phyloP scores from a whole-genome alignment of 2,797 vertebrate genomes.

The Megaceryle alcyon region DNA sequence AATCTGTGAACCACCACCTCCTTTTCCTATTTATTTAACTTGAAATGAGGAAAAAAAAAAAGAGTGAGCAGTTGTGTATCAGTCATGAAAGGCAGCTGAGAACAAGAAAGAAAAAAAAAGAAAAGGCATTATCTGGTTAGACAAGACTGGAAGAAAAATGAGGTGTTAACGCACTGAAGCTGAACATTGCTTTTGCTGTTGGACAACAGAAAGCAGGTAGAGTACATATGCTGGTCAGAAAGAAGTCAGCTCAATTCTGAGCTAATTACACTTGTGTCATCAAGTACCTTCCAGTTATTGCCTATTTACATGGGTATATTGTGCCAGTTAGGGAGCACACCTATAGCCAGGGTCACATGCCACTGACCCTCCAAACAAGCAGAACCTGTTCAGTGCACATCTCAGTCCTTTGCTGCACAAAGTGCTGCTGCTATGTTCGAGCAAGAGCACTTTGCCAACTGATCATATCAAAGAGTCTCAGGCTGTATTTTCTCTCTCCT shows the following conservation, averaged over 20 bases:
- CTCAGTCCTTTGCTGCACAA: background rate
- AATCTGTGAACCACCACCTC: background rate
- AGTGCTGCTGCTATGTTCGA: too few species aligned
- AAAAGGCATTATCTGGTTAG: background rate
- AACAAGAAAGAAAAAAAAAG: background rate
- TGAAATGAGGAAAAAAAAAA: background rate
- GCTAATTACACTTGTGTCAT: background rate
- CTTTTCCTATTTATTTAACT: background rate
- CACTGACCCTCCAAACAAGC: too few species aligned
- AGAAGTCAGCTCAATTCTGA: background rate
- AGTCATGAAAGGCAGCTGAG: background rate
- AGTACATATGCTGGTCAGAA: accelerated
- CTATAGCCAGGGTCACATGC: background rate
- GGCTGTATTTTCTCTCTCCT: background rate
- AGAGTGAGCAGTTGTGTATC: background rate
- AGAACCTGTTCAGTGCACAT: too few species aligned
- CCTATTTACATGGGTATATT: accelerated
- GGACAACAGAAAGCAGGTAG: background rate
- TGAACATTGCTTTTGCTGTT: background rate
- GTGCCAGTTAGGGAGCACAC: background rate
- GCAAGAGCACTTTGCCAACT: background rate
- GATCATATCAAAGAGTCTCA: accelerated
- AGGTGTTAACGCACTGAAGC: background rate
- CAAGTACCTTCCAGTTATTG: background rate
- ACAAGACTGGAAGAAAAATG: background rate